Percentiles rank a stretch among this genome's conserved stretches.
Evolutionary conservation across 2,113 vertebrate genomes (phyloP).

Genomic region (Semicossyphus pulcher): DNA sequence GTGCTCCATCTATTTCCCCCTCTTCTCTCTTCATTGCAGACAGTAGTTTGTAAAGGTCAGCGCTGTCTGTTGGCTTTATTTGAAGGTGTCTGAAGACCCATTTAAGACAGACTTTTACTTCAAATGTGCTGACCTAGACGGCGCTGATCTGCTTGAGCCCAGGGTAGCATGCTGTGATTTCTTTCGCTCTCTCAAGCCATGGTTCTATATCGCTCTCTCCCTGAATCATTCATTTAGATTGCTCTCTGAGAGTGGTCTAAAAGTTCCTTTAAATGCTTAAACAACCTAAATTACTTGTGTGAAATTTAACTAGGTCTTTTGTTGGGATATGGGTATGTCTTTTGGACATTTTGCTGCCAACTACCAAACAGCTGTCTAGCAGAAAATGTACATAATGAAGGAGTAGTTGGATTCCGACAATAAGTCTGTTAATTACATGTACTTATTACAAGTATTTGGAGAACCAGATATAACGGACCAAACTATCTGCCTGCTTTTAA

Average conservation of each 20-base stretch:
- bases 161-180: conserved; percentile 68
- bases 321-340: neutral
- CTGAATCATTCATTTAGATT: conserved; percentile 60
- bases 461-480: neutral
- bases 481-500: neutral
- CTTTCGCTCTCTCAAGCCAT: conserved; percentile 49
- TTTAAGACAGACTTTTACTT: conserved; percentile 80
- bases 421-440: neutral
- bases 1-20: neutral
- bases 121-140: conserved; percentile 80
- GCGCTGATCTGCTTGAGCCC: conserved; percentile 67
- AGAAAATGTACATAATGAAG: neutral
- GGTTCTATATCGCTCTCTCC: conserved; percentile 50
- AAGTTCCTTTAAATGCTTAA: conserved; percentile 50
- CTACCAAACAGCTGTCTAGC: neutral
- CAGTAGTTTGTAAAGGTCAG: conserved; percentile 75
- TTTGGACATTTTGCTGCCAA: neutral
- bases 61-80: conserved; percentile 68
- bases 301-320: conserved; percentile 43
- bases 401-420: neutral
- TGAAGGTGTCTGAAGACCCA: conserved; percentile 79
- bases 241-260: conserved; percentile 39
- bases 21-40: conserved; percentile 39
- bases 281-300: conserved; percentile 38
- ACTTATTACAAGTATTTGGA: no score